A percentile compares a stretch with the other conserved stretches of the same genome.
Evolutionary conservation across 2,113 vertebrate genomes (phyloP).

Genomic region (Acrocephalus arundinaceus): DNA sequence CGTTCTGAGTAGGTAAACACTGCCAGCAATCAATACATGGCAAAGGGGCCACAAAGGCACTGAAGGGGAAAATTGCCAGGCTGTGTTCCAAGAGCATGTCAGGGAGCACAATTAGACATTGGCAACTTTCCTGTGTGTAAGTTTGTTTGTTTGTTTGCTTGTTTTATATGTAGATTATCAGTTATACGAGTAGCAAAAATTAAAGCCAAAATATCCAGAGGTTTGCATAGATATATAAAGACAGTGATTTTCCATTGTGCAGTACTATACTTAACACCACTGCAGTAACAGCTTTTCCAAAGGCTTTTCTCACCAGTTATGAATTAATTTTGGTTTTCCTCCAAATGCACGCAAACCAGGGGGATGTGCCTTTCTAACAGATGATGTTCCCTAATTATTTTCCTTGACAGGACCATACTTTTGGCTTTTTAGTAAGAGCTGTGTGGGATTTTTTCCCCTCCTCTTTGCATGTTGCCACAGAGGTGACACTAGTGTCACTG

Average conservation of each 20-base stretch:
- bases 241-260: neutral
- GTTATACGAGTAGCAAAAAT: neutral
- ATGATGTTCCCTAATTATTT: neutral
- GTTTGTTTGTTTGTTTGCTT: neutral
- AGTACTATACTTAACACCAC: neutral
- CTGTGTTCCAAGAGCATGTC: neutral
- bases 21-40: slow-evolving; percentile 15
- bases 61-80: slow-evolving; percentile 49
- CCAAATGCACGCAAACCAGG: neutral
- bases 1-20: neutral
- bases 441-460: neutral
- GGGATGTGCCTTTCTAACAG: neutral
- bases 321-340: neutral
- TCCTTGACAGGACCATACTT: neutral
- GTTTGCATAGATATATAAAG: neutral
- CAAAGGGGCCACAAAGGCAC: slow-evolving; percentile 1
- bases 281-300: neutral
- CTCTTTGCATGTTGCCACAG: neutral
- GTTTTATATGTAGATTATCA: neutral
- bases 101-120: slow-evolving; percentile 36
- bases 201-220: neutral
- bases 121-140: neutral
- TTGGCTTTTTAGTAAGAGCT: neutral
- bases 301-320: neutral
- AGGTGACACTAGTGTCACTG: neutral